These are phyloP conservation scores for Ephestia elutella DNA, from an alignment of 1,140 invertebrate genomes.

Conservation along the genomic window DNA sequence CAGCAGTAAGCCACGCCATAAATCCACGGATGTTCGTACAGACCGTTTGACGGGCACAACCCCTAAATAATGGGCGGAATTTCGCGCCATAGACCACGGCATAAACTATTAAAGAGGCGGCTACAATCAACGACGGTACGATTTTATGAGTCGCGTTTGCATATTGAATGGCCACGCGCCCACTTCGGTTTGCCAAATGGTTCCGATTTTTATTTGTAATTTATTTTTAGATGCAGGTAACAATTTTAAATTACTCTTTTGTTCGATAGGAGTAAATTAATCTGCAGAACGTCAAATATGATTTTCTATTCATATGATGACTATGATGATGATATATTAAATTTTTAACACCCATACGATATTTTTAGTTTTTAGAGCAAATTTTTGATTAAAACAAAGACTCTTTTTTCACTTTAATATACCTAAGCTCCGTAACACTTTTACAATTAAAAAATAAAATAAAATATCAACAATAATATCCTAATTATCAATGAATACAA, in stretches of 20 bases:
- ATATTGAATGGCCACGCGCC: slow-evolving; percentile 25
- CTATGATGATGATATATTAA: no score
- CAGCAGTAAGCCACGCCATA: slow-evolving; percentile 18
- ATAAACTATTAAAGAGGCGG: slow-evolving; percentile 38
- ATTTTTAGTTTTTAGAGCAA: background rate
- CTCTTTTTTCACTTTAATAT: background rate
- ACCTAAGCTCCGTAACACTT: background rate
- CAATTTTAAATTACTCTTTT: no score
- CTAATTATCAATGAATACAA: background rate
- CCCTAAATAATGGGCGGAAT: slow-evolving; percentile 38
- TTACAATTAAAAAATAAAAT: background rate
- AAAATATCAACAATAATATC: background rate
- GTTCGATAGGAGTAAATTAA: no score
- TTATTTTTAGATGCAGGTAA: background rate
- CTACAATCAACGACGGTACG: slow-evolving; percentile 22
- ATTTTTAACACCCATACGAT: background rate
- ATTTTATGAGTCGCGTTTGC: slow-evolving; percentile 30
- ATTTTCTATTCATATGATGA: no score
- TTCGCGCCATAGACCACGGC: slow-evolving; percentile 32
- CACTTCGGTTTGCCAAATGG: slow-evolving; percentile 20
- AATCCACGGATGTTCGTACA: slow-evolving; percentile 24
- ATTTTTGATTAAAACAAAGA: no score
- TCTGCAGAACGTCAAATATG: no score
- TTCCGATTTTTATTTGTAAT: slow-evolving; percentile 13
- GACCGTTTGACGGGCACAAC: slow-evolving; percentile 30